Base-by-base conservation (phyloP, 2,888 invertebrate genomes). In the Drosophila meridionalis region DNA sequence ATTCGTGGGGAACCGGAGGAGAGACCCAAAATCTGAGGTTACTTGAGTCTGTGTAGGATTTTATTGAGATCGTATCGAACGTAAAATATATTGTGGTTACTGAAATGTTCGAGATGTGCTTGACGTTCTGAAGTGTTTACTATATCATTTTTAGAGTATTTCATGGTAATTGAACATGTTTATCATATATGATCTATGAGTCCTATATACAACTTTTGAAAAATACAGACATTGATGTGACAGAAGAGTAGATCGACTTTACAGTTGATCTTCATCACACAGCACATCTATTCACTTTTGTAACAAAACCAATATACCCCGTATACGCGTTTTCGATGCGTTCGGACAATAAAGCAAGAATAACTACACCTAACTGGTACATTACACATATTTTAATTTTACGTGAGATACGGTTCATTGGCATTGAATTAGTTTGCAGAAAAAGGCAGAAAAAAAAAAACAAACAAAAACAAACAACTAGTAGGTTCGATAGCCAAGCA, bases 381-480 rank as follows among this genome's bases (percentile, higher is more conserved):
- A 81, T 81, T 82, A 80, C 56, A 83, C 47, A 74, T 75, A 73
- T 65, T 66, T 72, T 48, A 60, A 70, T 79, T 73, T 66, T 48
- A 65, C 73, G 57, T 57, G 61, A 71, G 80, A 61, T 78, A 82
- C 90, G 87, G 80, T 90, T 89, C 89, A 90, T 82, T 90, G 89
- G 78, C 89, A 77, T 65, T 80, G 73, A 90, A 82, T 87, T 72
- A 65, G 14, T 30, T 12, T 47, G 47, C 47, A 47, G 47, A 30
- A 47, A 47, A 47, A 7, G 7, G 12, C 28, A 7, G 28, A 47
- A 47, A 28, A 28, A 30, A 47, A 12, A 28, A 12, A 12, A 14
- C 28, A 28, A 6, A 12, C 47, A 30, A 28, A 47, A 47, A 8
- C 47, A 30, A 47, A 69, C 53, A 66, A 65, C 69, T 1, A 9